Base-by-base conservation (phyloP, 2,797 vertebrate species). In the Anolis apletophallus region DNA sequence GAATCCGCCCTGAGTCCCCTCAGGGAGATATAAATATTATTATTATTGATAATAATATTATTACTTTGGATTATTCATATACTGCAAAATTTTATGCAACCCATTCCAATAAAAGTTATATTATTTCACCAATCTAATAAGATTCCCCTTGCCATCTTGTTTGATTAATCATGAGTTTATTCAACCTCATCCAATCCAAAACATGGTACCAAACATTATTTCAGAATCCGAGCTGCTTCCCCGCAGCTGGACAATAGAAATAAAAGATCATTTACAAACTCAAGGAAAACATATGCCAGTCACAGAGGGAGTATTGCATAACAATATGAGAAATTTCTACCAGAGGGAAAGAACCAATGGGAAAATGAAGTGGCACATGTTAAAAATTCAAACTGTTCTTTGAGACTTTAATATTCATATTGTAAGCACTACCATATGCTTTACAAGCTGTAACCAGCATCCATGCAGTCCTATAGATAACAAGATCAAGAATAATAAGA, bases 391-490 rank as follows among this genome's bases (percentile, higher is more conserved):
- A 93, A 88, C 86, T 93, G 85, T 82, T 93, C 93, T 91, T 88
- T 93, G 91, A 86, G 90, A 93, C 84, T 89, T 91, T 90, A 91
- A 92, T 94, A 93, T 89, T 93, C 89, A 91, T 90, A 92, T 85
- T 90, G 88, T 88, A 93, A 93, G 92, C 88, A 36, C 82, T 92
- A 89, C 90, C 92, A 93, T 94, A 94, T 93, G 93, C 72, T 94
- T 93, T 92, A 90, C 94, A 94, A 95, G 92, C 93, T 95, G 90
- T 93, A 93, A 92, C 85, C 93, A 86, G 93, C 85, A 91, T 87
- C 93, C 93, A 89, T 92, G 84, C 73, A 91, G 89, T 91, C 89
- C 90, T 86, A 90, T 88, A 90, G 93, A 92, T 92, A 87, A 95
- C 94, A 93, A 92, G 92, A 94, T 94, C 91, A 92, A 87, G 91